Percentiles rank a stretch among this genome's conserved stretches.
Evolutionary conservation across 2,113 vertebrate species (phyloP).

Genomic region (Oncorhynchus kisutch): DNA sequence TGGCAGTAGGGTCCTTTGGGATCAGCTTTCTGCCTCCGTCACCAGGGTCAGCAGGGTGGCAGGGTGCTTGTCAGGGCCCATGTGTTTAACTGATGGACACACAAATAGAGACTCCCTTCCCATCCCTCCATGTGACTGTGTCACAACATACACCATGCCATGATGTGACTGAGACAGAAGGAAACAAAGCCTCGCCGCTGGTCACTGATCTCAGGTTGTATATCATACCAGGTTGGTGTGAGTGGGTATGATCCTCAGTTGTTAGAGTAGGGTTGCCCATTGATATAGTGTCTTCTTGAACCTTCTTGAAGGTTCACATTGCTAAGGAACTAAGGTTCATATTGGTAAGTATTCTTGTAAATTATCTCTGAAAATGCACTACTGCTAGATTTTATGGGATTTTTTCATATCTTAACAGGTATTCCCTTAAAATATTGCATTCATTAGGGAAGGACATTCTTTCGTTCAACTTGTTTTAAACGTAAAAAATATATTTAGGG

Average conservation of each 20-base stretch:
- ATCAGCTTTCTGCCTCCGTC: slow-evolving; percentile 49
- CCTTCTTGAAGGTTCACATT: too few relatives aligned
- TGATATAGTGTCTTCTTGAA: too few relatives aligned
- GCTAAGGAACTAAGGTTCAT: too few relatives aligned
- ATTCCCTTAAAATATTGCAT: neutral
- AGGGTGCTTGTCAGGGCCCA: slow-evolving; percentile 26
- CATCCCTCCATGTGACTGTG: neutral
- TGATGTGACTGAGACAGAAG: neutral
- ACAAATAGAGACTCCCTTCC: neutral
- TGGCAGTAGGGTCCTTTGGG: slow-evolving; percentile 22
- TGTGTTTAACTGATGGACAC: neutral
- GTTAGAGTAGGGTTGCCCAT: too few relatives aligned
- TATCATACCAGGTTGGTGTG: too few relatives aligned
- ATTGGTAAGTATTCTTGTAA: too few relatives aligned
- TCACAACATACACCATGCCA: neutral
- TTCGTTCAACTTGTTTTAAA: neutral
- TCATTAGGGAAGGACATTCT: neutral
- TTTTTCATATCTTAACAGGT: neutral
- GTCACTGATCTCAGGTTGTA: too few relatives aligned
- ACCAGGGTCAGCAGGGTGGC: slow-evolving; percentile 36
- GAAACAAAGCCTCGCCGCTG: too few relatives aligned
- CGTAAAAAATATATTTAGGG: neutral
- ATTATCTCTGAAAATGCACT: too few relatives aligned
- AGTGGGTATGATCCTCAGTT: too few relatives aligned
- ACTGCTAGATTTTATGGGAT: neutral